Evolutionary conservation across 2,888 invertebrate genomes (phyloP).

Genomic region (Drosophila multiciliata): DNA sequence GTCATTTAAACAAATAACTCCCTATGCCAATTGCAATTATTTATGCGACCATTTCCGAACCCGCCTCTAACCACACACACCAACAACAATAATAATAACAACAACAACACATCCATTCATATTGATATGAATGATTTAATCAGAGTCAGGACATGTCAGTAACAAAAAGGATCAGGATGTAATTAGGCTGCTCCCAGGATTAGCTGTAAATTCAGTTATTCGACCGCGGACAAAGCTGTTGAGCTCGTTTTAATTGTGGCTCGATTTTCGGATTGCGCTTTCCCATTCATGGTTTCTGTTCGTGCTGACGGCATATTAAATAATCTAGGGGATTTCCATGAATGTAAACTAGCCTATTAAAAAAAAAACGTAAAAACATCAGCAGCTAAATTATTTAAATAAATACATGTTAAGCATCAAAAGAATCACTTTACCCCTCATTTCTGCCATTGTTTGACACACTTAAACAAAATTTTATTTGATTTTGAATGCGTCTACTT

Average conservation of each 20-base stretch:
- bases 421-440: not conserved
- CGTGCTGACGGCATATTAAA: conserved; percentile 42
- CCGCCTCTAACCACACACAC: not conserved
- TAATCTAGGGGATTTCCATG: conserved; percentile 38
- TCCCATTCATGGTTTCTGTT: conserved; percentile 30
- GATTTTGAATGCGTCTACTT: conserved; percentile 32
- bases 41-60: conserved; percentile 38
- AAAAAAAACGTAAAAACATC: conserved; percentile 7
- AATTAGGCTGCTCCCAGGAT: conserved; percentile 72
- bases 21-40: conserved; percentile 53
- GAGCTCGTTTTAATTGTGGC: conserved; percentile 62
- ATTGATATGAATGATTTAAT: conserved; percentile 54
- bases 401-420: conserved; percentile 34
- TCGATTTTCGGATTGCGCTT: conserved; percentile 57
- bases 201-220: conserved; percentile 56
- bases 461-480: conserved; percentile 38
- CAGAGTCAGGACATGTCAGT: conserved; percentile 38
- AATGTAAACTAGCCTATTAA: conserved; percentile 4
- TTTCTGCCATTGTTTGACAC: conserved; percentile 6
- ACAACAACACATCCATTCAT: conserved; percentile 6
- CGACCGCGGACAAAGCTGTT: conserved; percentile 55
- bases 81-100: no score
- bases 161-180: conserved; percentile 47
- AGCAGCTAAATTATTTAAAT: conserved; percentile 21
- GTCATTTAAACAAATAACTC: conserved; percentile 66